Evolutionary conservation across 2,113 vertebrate genomes (phyloP), one percentile per base, ranked within the genome.

Genomic region (Pedionomus torquatus): DNA sequence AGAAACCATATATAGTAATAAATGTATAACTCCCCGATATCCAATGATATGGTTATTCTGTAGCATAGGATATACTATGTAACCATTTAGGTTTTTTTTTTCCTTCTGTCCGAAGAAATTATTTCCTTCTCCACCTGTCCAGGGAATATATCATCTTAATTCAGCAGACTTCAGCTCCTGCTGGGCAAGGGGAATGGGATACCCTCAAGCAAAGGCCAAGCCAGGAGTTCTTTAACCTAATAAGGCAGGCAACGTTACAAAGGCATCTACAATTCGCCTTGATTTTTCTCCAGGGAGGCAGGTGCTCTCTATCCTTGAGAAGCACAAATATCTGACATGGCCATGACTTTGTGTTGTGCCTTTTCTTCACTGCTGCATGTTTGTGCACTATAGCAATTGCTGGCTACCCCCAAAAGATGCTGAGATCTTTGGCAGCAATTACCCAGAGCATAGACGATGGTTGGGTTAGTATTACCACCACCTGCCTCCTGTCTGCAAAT

Each of bases 81-180:
- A 68, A 54, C 4, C 9, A 23, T 21, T n/a, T n/a, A n/a, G n/a
- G n/a, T n/a, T 5, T 33, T 28, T 26, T 69, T 63, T 39, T 1
- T 3, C 2, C 9, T 91, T 5, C 24, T 39, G 4, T n/a, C 61
- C 66, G 70, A 91, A 92, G 54, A 83, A 93, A 65, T 21, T 0
- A 82, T 33, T 89, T 52, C 24, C 2, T 82, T 78, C 49, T 68
- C 81, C 97, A 95, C 92, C 95, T 96, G 94, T 92, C 63, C 66
- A 33, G 5, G 18, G 77, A 95, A 95, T 79, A 44, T 70, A 89
- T 95, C 92, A 82, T 92, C 88, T 43, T 57, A 93, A 89, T 49
- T 94, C 91, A 77, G 69, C 95, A 96, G 94, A 83, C 65, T 46
- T 69, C 87, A 91, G n/a, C 37, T 2, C 92, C 93, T 64, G 83